Evolutionary conservation across 2,113 vertebrate genomes (phyloP).

Genomic region (Paraplagusia blochii): DNA sequence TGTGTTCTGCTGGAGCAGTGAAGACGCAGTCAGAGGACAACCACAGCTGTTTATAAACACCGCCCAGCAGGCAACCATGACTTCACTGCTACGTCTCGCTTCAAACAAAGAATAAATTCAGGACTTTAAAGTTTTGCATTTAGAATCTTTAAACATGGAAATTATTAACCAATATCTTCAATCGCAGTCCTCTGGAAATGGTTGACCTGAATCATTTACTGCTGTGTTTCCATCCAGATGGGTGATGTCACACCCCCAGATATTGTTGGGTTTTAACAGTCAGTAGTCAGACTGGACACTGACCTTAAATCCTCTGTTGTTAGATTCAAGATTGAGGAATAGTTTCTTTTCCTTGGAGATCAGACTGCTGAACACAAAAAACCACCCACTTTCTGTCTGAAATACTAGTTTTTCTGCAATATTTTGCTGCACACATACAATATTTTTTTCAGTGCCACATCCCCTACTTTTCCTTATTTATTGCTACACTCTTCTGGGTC

Average conservation of each 20-base stretch:
- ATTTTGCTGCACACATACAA: too few relatives aligned
- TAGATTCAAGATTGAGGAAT: too few relatives aligned
- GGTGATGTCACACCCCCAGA: conserved; percentile 22
- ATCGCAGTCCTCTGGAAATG: neutral
- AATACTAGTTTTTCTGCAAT: too few relatives aligned
- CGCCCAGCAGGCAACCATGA: conserved; percentile 49
- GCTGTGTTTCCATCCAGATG: conserved; percentile 5
- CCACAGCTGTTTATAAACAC: conserved; percentile 55
- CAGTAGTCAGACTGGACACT: conserved; percentile 17
- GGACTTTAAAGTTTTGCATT: conserved; percentile 22
- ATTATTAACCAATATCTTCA: neutral
- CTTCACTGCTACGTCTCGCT: conserved; percentile 44
- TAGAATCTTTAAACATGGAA: neutral
- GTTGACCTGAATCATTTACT: neutral
- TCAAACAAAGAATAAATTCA: conserved; percentile 25
- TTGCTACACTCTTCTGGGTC: too few relatives aligned
- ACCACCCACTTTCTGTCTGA: too few relatives aligned
- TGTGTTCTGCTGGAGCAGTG: conserved; percentile 30
- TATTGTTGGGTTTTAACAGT: conserved; percentile 14
- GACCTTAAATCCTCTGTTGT: neutral
- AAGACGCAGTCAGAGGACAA: conserved; percentile 24
- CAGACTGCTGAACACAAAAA: too few relatives aligned
- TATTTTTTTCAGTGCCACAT: too few relatives aligned
- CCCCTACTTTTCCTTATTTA: too few relatives aligned
- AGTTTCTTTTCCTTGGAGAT: too few relatives aligned